Evolutionary conservation across 2,888 invertebrate genomes (phyloP), one percentile per base, ranked within the genome.

Genomic region (Monochamus alternatus): DNA sequence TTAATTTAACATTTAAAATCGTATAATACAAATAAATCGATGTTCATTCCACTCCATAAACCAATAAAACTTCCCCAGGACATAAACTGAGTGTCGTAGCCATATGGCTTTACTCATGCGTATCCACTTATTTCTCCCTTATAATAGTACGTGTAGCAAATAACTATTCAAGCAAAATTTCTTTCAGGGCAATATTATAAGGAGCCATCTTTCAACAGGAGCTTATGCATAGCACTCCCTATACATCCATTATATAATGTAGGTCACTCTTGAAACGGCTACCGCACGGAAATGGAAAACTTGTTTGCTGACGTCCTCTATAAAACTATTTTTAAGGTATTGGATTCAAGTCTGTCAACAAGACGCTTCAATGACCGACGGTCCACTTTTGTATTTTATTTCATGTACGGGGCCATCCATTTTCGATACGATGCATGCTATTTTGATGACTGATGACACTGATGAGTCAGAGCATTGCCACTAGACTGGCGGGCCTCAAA

Each of bases 171-270:
- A 14, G 55, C 55, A 7, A 55, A 55, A 55, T 55, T 55, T 55
- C 55, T 55, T 55, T 55, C 55, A 55, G n/a, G 8, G 55, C 55
- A 7, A 38, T 38, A 38, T 47, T 47, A 12, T 47, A 47, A 55
- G 22, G n/a, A 55, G n/a, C 22, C 55, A 55, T 55, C 55, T 55
- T 55, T 55, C 55, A 55, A 22, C 55, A 55, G 55, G 55, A 55
- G 55, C 22, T 55, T 55, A 55, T 55, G 55, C 55, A 14, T 55
- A 55, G 55, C 55, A 55, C 22, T 55, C 47, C 55, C 55, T 55
- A 55, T 55, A 55, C 55, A 55, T 55, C 55, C 55, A 55, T 55
- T 55, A 55, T 55, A 55, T 14, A 55, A 55, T 55, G 55, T 55
- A 55, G 55, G 55, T 55, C 55, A 55, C 55, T 55, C 22, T 55